A percentile compares a stretch with the other conserved stretches of the same genome.
phyloP scores from a whole-genome alignment of 2,797 vertebrate genomes.

The Clamator glandarius region DNA sequence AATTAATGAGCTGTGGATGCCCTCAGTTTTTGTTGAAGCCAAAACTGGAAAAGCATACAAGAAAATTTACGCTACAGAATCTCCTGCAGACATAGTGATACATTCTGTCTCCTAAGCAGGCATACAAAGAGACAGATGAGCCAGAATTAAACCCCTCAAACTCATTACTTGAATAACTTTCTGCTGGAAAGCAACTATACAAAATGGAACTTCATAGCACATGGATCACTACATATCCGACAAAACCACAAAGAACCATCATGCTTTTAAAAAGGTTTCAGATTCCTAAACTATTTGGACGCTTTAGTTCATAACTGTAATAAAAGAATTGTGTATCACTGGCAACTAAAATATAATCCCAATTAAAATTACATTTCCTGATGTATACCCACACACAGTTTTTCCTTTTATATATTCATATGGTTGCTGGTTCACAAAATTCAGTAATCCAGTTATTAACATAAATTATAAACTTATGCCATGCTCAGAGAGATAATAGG shows the following conservation, averaged over 20 bases:
- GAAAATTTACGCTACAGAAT: neutral
- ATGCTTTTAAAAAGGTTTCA: neutral
- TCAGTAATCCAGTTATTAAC: neutral
- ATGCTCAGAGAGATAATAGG: neutral
- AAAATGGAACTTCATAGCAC: neutral
- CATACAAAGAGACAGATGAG: neutral
- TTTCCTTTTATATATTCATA: neutral
- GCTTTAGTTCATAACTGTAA: neutral
- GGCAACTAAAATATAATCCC: neutral
- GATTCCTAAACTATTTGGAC: neutral
- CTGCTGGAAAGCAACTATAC: neutral
- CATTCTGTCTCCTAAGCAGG: neutral
- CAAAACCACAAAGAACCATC: neutral
- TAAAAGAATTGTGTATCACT: neutral
- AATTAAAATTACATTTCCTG: neutral
- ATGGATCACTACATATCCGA: neutral
- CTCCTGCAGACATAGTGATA: neutral
- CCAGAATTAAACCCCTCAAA: neutral
- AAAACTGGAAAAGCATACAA: neutral
- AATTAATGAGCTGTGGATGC: neutral
- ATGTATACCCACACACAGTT: neutral
- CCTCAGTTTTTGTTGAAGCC: neutral
- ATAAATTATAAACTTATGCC: neutral
- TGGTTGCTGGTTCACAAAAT: neutral
- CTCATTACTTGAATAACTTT: neutral